A percentile compares a stretch with the other conserved stretches of the same genome.
These are phyloP conservation scores for Heliopora coerulea DNA, from an alignment of 92 coral and sea anemone genomes.

Conservation along the genomic window DNA sequence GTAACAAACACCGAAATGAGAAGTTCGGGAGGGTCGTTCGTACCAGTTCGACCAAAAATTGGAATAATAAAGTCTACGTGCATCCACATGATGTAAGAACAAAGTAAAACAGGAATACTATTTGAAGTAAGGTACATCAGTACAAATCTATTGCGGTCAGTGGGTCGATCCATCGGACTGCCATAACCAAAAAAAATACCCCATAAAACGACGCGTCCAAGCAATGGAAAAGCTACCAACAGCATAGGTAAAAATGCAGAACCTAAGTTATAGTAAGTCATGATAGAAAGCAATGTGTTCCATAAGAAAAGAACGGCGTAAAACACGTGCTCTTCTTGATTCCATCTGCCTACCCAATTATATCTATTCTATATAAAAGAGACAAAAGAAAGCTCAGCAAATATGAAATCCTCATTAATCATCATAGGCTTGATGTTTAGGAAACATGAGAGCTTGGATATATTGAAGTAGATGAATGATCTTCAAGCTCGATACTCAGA, in stretches of 20 bases:
- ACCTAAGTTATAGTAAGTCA: slow-evolving; percentile 76
- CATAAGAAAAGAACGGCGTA: slow-evolving; percentile 74
- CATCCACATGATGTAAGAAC: slow-evolving; percentile 54
- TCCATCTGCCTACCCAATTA: slow-evolving; percentile 32
- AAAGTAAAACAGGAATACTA: slow-evolving; percentile 60
- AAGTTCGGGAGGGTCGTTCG: slow-evolving; percentile 73
- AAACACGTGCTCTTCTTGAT: slow-evolving; percentile 67
- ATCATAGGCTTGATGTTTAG: no score
- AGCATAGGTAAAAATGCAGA: slow-evolving; percentile 85
- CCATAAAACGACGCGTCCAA: slow-evolving; percentile 73
- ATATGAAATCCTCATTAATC: background rate
- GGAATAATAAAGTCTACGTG: slow-evolving; percentile 74
- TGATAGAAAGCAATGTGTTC: slow-evolving; percentile 66
- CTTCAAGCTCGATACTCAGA: no score
- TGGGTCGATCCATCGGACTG: slow-evolving; percentile 1
- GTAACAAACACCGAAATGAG: slow-evolving; percentile 68
- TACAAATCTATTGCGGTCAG: slow-evolving; percentile 46
- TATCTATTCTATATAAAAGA: slow-evolving; percentile 7
- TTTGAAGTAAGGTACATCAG: slow-evolving; percentile 52
- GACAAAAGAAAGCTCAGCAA: background rate
- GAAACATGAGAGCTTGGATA: no score
- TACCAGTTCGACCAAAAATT: slow-evolving; percentile 85
- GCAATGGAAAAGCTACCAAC: slow-evolving; percentile 68
- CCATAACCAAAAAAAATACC: slow-evolving; percentile 56
- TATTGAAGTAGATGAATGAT: no score